A percentile compares a stretch with the other conserved stretches of the same genome.
Conservation (phyloP, 2,113 vertebrate genomes). For the Thamnaconus septentrionalis region DNA sequence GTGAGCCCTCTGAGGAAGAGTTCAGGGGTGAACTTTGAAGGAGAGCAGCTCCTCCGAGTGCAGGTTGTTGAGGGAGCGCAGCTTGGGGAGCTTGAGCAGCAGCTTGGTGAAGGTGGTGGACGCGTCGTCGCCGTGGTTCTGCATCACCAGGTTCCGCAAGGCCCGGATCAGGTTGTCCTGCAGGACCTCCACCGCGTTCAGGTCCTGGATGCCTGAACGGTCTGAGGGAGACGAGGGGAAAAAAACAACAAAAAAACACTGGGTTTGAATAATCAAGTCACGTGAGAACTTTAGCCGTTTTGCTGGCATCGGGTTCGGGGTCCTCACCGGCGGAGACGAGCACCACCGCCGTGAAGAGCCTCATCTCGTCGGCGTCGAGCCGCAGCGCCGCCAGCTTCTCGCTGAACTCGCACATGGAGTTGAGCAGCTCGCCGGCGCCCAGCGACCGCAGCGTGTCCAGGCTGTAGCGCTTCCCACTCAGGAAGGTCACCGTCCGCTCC, state of each 20-base stretch:
- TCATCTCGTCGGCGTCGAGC: slow-evolving; percentile 92
- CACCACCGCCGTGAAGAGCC: slow-evolving; percentile 95
- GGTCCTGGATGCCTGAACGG: slow-evolving; percentile 93
- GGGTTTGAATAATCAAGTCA: background rate
- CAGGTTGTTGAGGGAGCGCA: slow-evolving; percentile 98
- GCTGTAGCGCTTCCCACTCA: slow-evolving; percentile 91
- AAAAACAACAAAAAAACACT: background rate
- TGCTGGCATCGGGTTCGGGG: accelerated
- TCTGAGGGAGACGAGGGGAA: slow-evolving; percentile 70
- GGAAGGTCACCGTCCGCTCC: slow-evolving; percentile 92
- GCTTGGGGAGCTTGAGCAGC: slow-evolving; percentile 93
- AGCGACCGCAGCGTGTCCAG: slow-evolving; percentile 87
- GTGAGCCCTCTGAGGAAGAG: slow-evolving; percentile 8
- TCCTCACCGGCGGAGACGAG: slow-evolving; percentile 95
- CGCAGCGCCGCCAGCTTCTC: slow-evolving; percentile 91
- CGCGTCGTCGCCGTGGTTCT: slow-evolving; percentile 90
- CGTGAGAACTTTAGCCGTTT: too few relatives aligned
- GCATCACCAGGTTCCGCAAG: slow-evolving; percentile 91
- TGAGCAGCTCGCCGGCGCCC: slow-evolving; percentile 93
- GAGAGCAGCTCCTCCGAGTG: slow-evolving; percentile 97
- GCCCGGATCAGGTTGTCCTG: slow-evolving; percentile 95
- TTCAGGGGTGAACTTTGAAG: slow-evolving; percentile 95
- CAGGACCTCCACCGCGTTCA: slow-evolving; percentile 89
- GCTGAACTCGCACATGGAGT: slow-evolving; percentile 97
- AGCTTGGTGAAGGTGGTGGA: slow-evolving; percentile 96